Evolutionary conservation across 2,797 vertebrate genomes (phyloP).

Genomic region (Catharus ustulatus): DNA sequence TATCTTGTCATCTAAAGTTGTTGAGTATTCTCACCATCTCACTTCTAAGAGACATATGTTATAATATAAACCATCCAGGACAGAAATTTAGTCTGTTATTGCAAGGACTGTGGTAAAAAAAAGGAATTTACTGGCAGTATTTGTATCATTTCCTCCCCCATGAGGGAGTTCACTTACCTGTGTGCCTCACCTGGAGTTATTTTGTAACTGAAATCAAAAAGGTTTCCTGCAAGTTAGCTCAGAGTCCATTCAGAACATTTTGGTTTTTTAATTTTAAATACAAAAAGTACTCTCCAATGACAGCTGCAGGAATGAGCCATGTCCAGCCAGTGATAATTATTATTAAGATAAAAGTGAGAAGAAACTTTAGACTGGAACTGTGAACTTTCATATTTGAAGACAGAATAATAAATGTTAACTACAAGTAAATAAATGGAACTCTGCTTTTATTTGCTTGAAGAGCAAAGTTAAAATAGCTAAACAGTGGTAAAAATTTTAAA

Average conservation of each 20-base stretch:
- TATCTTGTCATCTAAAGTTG: not conserved
- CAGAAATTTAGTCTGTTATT: not conserved
- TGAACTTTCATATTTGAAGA: not conserved
- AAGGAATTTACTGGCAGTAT: not conserved
- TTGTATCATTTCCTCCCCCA: not conserved
- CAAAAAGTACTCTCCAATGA: not conserved
- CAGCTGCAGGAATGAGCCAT: not conserved
- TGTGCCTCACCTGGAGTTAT: not conserved
- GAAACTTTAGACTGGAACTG: not conserved
- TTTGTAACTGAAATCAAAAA: not conserved
- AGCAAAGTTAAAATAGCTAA: slow-evolving; percentile 14
- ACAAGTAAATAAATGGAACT: not conserved
- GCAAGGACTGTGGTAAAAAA: not conserved
- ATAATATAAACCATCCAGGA: not conserved
- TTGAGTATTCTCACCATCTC: not conserved
- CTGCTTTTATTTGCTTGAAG: not conserved
- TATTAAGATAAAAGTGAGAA: not conserved
- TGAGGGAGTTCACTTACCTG: not conserved
- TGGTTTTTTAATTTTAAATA: not conserved
- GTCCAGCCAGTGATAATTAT: not conserved
- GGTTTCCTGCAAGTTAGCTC: not conserved
- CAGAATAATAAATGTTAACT: not conserved
- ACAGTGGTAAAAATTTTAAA: slow-evolving; percentile 19
- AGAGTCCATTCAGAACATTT: not conserved
- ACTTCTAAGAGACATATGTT: not conserved